phyloP scores from a whole-genome alignment of 1,140 invertebrate genomes.

The Rhyacophila brunnea region DNA sequence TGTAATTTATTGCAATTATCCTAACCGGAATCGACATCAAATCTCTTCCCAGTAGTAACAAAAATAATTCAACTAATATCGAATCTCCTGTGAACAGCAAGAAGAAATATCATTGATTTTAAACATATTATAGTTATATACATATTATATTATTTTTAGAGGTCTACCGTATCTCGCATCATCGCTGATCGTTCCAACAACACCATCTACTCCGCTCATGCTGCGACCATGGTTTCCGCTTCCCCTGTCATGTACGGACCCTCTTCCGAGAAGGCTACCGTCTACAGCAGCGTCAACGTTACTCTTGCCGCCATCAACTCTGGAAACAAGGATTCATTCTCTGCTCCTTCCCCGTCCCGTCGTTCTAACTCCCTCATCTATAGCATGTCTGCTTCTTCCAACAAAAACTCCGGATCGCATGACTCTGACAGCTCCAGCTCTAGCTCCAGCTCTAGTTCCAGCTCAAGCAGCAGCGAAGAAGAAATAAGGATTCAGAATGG shows the following conservation, averaged over 20 bases:
- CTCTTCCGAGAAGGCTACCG: slow-evolving; percentile 58
- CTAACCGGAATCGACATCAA: too few relatives aligned
- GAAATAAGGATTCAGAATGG: slow-evolving; percentile 8
- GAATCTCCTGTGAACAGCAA: too few relatives aligned
- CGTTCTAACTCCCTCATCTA: slow-evolving; percentile 59
- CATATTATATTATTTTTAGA: slow-evolving; percentile 36
- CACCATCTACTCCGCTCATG: slow-evolving; percentile 63
- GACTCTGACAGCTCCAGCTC: slow-evolving; percentile 11
- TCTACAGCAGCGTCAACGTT: slow-evolving; percentile 58
- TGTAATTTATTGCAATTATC: too few relatives aligned
- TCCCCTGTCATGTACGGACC: slow-evolving; percentile 55
- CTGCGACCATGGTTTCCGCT: slow-evolving; percentile 57
- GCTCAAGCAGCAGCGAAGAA: slow-evolving; percentile 9
- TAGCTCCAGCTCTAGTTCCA: slow-evolving; percentile 10
- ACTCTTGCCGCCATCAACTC: slow-evolving; percentile 58
- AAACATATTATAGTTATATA: too few relatives aligned
- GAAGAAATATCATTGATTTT: too few relatives aligned
- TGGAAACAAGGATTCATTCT: slow-evolving; percentile 46
- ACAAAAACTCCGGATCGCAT: neutral
- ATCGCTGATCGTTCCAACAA: slow-evolving; percentile 54
- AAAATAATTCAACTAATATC: too few relatives aligned
- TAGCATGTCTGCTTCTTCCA: slow-evolving; percentile 24
- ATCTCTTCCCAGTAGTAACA: too few relatives aligned
- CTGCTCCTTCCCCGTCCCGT: slow-evolving; percentile 31
- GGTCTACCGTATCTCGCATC: slow-evolving; percentile 56